Evolutionary conservation across 53 echinoderm and acorn worm species (phyloP).

Genomic region (Stichopus horrens): DNA sequence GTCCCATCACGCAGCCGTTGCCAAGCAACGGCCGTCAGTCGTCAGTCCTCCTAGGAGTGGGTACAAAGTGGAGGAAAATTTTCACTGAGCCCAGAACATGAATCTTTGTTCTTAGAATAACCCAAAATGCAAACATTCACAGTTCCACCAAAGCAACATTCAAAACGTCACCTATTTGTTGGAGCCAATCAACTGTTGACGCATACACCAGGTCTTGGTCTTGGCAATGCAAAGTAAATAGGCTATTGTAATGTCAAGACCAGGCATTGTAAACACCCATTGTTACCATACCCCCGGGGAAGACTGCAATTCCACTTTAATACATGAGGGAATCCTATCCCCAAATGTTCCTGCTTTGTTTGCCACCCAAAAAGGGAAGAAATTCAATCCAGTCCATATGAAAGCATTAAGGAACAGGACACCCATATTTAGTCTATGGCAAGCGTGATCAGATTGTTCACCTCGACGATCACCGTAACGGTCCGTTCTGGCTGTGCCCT

Average conservation of each 20-base stretch:
- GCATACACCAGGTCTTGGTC: not conserved
- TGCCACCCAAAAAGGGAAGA: not conserved
- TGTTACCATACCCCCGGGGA: slow-evolving; percentile 6
- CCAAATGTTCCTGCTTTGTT: slow-evolving; percentile 8
- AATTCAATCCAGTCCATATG: not conserved
- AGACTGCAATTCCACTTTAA: slow-evolving; percentile 29
- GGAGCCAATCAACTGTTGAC: slow-evolving; percentile 25
- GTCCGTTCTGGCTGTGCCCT: not conserved
- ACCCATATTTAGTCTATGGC: slow-evolving; percentile 32
- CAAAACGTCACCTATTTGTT: slow-evolving; percentile 23
- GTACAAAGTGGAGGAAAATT: too few species aligned
- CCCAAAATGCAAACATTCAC: slow-evolving; percentile 26
- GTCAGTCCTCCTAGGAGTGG: too few species aligned
- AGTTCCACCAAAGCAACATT: slow-evolving; percentile 5
- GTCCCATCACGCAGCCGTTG: too few species aligned
- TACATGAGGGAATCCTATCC: slow-evolving; percentile 23
- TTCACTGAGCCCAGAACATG: not conserved
- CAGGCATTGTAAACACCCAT: slow-evolving; percentile 34
- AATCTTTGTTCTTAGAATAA: not conserved
- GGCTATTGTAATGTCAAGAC: slow-evolving; percentile 9
- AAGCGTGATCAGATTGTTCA: slow-evolving; percentile 7
- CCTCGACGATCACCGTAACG: not conserved
- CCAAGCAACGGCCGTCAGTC: too few species aligned
- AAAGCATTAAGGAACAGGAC: not conserved
- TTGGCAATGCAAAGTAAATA: slow-evolving; percentile 26